Evolutionary conservation across 2,113 vertebrate species (phyloP), one percentile per base, ranked within the genome.

Genomic region (Aplodontia rufa): DNA sequence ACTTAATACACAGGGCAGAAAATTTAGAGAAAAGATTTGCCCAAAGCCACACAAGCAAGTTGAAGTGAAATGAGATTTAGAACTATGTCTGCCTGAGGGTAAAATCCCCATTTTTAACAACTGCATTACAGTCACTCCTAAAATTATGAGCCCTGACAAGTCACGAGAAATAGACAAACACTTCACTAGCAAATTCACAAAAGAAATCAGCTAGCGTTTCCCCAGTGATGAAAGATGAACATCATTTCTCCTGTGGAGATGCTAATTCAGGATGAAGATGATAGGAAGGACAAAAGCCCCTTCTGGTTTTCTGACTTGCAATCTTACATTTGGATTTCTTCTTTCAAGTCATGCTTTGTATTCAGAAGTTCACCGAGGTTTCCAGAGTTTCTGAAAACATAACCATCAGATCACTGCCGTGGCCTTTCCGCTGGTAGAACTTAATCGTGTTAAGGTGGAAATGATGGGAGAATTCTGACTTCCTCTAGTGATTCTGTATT

Each of bases 91-190:
- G 19, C 90, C 16, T 80, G 45, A 62, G 49, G 55, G 66, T 11
- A 86, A 84, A 92, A 28, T 35, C 13, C 5, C 3, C 92, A 47
- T 62, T 93, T 90, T 95, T 76, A 86, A 86, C 45, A 95, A 47
- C 20, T 45, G 3, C 47, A 30, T 13, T 45, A 22, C n/a, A 62
- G 26, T 76, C 0, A 3, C 28, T 66, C 26, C 62, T 87, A 49
- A 74, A 86, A 93, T 87, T 78, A 92, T 16, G 6, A 62, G 3
- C 5, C n/a, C 53, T 94, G 74, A 81, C 11, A 66, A 40, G 86
- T 78, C 26, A 9, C 78, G 74, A 64, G 85, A 76, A 95, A 89
- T 66, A 83, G 75, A 40, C 12, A 16, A 83, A 37, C 20, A 37
- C 13, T 85, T 95, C 19, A 42, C 60, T 69, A 60, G 68, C 22